phyloP scores from a whole-genome alignment of 2,888 invertebrate species.

The Drosophila cyrtoloma region DNA sequence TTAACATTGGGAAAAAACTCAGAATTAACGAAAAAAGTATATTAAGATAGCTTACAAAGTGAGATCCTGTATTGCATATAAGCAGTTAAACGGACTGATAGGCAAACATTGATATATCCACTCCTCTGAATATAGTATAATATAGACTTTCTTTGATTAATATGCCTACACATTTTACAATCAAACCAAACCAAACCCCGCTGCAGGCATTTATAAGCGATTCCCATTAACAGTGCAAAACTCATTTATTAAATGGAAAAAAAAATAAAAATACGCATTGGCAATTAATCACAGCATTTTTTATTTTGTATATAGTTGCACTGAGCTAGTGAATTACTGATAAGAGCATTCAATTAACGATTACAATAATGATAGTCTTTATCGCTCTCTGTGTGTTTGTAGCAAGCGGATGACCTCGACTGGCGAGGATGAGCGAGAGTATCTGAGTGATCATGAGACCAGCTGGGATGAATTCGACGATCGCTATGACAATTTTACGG shows the following conservation, averaged over 20 bases:
- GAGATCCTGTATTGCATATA: not conserved
- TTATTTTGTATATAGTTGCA: not conserved
- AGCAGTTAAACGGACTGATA: no score
- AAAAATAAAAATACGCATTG: not conserved
- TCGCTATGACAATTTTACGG: conserved; percentile 84
- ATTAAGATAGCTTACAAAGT: not conserved
- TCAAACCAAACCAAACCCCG: not conserved
- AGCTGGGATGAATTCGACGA: conserved; percentile 85
- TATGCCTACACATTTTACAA: not conserved
- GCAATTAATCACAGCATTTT: conserved; percentile 9
- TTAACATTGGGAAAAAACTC: not conserved
- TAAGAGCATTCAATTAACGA: conserved; percentile 4
- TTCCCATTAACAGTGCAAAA: not conserved
- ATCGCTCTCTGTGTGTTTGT: conserved; percentile 29
- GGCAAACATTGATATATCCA: not conserved
- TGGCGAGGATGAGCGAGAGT: conserved; percentile 85
- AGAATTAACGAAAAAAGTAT: not conserved
- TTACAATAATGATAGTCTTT: not conserved
- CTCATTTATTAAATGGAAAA: conserved; percentile 8
- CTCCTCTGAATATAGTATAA: not conserved
- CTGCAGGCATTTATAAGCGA: not conserved
- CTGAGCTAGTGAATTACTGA: conserved; percentile 7
- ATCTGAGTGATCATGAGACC: conserved; percentile 85
- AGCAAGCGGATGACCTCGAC: conserved; percentile 85
- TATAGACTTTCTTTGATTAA: not conserved